Base-by-base conservation (phyloP, 2,888 invertebrate genomes). In the Hoplodrina blanda region DNA sequence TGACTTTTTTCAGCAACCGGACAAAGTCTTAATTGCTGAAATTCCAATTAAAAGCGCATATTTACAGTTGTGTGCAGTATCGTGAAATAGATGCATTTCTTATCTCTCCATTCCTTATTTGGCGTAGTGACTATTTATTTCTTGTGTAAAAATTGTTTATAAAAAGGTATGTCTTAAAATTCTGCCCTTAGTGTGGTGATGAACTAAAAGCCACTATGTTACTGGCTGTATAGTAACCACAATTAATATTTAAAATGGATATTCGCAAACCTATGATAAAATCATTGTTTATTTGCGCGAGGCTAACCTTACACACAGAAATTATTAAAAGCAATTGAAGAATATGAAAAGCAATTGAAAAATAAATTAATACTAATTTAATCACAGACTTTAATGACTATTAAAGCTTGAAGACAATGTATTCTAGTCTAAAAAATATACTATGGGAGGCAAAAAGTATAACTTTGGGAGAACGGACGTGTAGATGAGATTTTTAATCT, bases 101-200 rank as follows among this genome's bases (percentile, higher is more conserved):
- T 75, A n/a, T 71, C 13, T 81, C 69, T 79, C 71, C 83, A 83
- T 83, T 83, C 83, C 83, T 83, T 73, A 69, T 82, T 82, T 68
- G 82, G 85, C 82, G 62, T 77, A 75, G 69, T 63, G 46, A 64
- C 30, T 76, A 80, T 67, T 78, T 81, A 81, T 77, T 81, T 78
- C 78, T 78, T 67, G 63, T 78, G 82, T 78, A 81, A 76, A 78
- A 78, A 78, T 71, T 78, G 71, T 77, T 70, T 77, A 69, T 80
- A 80, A 66, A 79, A 73, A 55, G n/a, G n/a, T 76, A 65, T 52
- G 37, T 76, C 30, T 72, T 54, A 17, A 25, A 61, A 52, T 52
- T 62, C 50, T 20, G 57, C 50, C 70, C 56, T 46, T 76, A 30
- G 61, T 50, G 69, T 69, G 77, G 82, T 56, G 10, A 20, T 41